Conservation (phyloP, 2,888 invertebrate species). For the Gryllus longicercus region DNA sequence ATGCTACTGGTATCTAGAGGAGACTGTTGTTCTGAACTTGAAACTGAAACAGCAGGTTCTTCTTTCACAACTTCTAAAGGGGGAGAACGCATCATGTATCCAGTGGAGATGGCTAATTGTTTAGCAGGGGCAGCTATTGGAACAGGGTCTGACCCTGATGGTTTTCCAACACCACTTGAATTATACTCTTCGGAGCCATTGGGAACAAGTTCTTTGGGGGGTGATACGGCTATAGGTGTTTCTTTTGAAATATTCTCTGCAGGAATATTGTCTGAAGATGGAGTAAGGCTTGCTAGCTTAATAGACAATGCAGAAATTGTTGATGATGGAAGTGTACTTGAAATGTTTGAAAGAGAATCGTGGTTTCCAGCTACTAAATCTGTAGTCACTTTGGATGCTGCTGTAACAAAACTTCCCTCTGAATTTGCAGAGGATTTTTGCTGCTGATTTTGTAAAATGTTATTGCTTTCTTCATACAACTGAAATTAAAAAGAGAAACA, state of each 20-base stretch:
- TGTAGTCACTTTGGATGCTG: neutral
- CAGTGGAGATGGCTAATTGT: neutral
- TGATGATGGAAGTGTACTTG: neutral
- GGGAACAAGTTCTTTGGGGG: neutral
- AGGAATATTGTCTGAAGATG: neutral
- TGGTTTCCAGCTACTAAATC: neutral
- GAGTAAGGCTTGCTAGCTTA: neutral
- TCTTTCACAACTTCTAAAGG: constrained; percentile 34
- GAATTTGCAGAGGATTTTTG: neutral
- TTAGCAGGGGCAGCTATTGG: neutral
- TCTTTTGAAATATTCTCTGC: neutral
- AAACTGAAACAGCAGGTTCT: constrained; percentile 28
- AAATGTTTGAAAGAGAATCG: neutral
- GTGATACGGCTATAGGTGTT: neutral
- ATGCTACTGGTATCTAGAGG: neutral
- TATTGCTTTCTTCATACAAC: constrained; percentile 47
- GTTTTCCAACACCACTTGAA: neutral
- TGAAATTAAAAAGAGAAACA: constrained; percentile 36
- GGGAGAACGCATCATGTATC: constrained; percentile 27
- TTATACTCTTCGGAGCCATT: neutral
- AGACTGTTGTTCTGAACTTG: constrained; percentile 20
- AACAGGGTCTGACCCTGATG: neutral
- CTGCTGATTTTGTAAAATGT: constrained; percentile 40
- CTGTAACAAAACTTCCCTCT: neutral
- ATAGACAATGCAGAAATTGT: neutral